Conservation (phyloP, 1,140 invertebrate species). For the Drosophila sproati region DNA sequence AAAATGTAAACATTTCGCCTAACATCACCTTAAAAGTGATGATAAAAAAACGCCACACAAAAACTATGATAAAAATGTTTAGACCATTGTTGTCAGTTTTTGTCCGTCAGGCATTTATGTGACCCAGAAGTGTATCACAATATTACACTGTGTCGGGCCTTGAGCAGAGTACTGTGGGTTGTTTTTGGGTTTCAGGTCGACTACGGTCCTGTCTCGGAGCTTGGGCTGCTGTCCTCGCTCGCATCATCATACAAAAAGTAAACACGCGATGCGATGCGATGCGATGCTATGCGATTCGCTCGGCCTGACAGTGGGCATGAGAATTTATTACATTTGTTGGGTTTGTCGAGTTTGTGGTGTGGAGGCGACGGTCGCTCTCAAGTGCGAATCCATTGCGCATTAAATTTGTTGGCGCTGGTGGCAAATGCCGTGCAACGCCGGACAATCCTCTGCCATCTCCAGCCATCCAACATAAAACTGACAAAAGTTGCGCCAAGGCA, state of each 20-base stretch:
- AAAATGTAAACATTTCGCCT: too few species aligned
- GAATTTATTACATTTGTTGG: slow-evolving; percentile 68
- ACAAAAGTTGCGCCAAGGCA: slow-evolving; percentile 49
- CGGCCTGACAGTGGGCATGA: slow-evolving; percentile 68
- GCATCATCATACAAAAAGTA: slow-evolving; percentile 55
- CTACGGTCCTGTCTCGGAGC: neutral
- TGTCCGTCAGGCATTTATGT: too few species aligned
- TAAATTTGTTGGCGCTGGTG: slow-evolving; percentile 63
- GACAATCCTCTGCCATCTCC: slow-evolving; percentile 14
- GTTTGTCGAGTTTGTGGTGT: neutral
- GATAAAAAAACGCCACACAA: too few species aligned
- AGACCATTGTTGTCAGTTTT: too few species aligned
- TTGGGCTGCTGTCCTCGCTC: slow-evolving; percentile 6
- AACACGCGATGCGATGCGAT: slow-evolving; percentile 44
- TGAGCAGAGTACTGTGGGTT: neutral
- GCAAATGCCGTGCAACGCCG: slow-evolving; percentile 31
- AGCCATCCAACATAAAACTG: slow-evolving; percentile 41
- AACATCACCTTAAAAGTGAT: too few species aligned
- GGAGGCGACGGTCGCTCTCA: slow-evolving; percentile 8
- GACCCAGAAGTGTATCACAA: too few species aligned
- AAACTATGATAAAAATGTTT: too few species aligned
- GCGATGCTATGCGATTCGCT: slow-evolving; percentile 32
- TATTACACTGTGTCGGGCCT: neutral
- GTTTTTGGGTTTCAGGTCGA: neutral
- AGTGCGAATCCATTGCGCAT: slow-evolving; percentile 63